phyloP scores from a whole-genome alignment of 2,797 vertebrate genomes.

The Melopsittacus undulatus region DNA sequence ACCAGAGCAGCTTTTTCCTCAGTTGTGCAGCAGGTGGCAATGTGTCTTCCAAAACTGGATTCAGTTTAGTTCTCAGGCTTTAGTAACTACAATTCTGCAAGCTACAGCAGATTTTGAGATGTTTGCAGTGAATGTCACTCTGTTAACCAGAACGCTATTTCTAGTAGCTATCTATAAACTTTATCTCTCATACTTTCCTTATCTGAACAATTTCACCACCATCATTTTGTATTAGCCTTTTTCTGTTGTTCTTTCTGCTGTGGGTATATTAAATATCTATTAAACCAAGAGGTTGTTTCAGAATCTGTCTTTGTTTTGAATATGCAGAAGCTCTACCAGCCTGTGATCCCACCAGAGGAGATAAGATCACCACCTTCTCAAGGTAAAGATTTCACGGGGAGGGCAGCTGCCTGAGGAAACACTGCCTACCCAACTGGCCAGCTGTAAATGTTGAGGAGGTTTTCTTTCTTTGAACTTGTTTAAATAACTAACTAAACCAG shows the following conservation, averaged over 20 bases:
- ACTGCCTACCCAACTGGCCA: not conserved
- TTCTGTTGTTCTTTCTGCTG: not conserved
- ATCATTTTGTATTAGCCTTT: not conserved
- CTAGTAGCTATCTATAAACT: not conserved
- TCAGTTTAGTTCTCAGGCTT: not conserved
- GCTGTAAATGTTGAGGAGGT: not conserved
- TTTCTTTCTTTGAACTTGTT: not conserved
- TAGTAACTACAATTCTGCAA: not conserved
- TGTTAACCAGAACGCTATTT: not conserved
- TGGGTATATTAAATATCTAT: not conserved
- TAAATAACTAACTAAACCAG: not conserved
- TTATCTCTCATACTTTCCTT: not conserved
- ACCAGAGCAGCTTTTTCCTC: not conserved
- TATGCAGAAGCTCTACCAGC: slow-evolving; percentile 82
- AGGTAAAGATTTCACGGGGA: slow-evolving; percentile 73
- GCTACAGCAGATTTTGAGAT: not conserved
- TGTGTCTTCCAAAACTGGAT: slow-evolving; percentile 2
- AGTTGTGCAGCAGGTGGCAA: slow-evolving; percentile 9
- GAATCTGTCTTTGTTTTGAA: not conserved
- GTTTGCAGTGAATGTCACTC: not conserved
- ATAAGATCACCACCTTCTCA: slow-evolving; percentile 73
- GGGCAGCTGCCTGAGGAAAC: not conserved
- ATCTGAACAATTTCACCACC: not conserved
- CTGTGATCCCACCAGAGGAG: slow-evolving; percentile 74
- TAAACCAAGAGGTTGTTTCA: not conserved